Percentiles rank a stretch among this genome's conserved stretches.
phyloP scores from a whole-genome alignment of 2,888 invertebrate genomes.

The Phymatocera aterrima region DNA sequence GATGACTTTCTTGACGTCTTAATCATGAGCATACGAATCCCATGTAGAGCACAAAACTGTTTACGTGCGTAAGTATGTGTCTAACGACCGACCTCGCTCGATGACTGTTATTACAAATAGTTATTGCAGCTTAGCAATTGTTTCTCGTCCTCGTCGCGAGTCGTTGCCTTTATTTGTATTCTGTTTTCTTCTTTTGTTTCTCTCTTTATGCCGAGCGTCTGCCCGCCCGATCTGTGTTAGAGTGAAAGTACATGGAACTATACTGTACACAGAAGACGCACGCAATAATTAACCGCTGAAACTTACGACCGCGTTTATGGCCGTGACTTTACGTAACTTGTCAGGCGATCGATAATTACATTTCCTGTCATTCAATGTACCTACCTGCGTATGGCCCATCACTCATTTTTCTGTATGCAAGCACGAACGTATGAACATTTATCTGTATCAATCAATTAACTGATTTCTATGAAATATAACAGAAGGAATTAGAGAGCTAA shows the following conservation, averaged over 20 bases:
- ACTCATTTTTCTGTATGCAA: no score
- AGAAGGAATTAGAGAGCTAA: no score
- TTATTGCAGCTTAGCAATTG: slow-evolving; percentile 19
- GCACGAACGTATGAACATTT: no score
- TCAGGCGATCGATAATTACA: not conserved
- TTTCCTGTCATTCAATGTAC: not conserved
- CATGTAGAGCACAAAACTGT: not conserved
- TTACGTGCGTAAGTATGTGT: not conserved
- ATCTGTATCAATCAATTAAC: no score
- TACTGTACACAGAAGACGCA: not conserved
- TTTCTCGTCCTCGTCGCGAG: not conserved
- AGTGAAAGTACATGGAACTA: not conserved
- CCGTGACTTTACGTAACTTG: not conserved
- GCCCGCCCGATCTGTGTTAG: not conserved
- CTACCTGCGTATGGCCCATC: no score
- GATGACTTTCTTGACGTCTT: slow-evolving; percentile 16
- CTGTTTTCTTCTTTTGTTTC: not conserved
- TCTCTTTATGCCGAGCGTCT: not conserved
- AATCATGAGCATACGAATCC: no score
- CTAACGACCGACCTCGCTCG: not conserved
- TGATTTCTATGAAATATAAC: no score
- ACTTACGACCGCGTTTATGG: not conserved
- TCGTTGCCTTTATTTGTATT: slow-evolving; percentile 7
- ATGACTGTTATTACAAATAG: slow-evolving; percentile 4
- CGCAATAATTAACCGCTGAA: not conserved